These are phyloP conservation scores for Homarus gammarus DNA, from an alignment of 2,888 invertebrate genomes.

Conservation along the genomic window DNA sequence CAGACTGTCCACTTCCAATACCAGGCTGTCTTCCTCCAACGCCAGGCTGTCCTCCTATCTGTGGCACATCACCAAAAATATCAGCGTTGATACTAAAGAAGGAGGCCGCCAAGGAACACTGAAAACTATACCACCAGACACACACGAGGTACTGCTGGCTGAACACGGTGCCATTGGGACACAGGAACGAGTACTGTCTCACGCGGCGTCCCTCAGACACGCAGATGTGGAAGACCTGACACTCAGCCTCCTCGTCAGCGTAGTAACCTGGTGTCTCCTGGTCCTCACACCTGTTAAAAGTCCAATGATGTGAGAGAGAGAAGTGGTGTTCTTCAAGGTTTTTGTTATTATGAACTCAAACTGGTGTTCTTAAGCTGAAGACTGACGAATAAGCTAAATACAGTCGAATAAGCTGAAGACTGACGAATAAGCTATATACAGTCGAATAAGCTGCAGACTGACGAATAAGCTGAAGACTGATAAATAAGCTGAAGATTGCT, in stretches of 20 bases:
- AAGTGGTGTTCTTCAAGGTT: not conserved
- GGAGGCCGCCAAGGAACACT: conserved; percentile 42
- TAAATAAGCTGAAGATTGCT: too few species aligned
- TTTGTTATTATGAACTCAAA: not conserved
- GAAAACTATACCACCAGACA: conserved; percentile 64
- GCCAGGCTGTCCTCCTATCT: not conserved
- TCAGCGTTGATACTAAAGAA: conserved; percentile 40
- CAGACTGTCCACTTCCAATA: not conserved
- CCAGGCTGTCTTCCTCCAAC: not conserved
- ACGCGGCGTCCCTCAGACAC: conserved; percentile 36
- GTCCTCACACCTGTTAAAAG: conserved; percentile 52
- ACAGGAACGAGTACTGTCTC: conserved; percentile 57
- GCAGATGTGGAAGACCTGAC: conserved; percentile 66
- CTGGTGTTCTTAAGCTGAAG: too few species aligned
- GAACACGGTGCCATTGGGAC: conserved; percentile 65
- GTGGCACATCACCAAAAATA: conserved; percentile 29
- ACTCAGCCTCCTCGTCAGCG: conserved; percentile 56
- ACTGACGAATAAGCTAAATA: too few species aligned
- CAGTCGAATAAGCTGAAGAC: too few species aligned
- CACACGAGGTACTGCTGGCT: conserved; percentile 64
- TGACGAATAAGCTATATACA: too few species aligned
- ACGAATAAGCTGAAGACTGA: too few species aligned
- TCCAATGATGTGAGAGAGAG: not conserved
- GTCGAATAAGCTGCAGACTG: too few species aligned
- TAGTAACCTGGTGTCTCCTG: conserved; percentile 56